Conservation (phyloP, 1,140 invertebrate genomes). For the Trichomalopsis sarcophagae region DNA sequence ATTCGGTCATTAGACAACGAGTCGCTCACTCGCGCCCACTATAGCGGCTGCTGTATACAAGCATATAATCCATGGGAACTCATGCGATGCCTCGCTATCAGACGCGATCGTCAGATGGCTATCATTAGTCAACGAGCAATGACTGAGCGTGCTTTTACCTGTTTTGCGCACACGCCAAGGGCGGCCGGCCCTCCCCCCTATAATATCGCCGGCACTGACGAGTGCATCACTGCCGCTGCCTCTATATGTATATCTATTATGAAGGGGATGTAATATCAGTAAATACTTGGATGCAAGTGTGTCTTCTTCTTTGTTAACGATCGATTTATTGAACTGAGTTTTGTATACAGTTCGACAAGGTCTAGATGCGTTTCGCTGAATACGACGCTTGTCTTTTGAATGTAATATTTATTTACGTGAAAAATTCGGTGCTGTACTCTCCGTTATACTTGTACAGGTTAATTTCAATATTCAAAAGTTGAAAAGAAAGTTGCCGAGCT, state of each 20-base stretch:
- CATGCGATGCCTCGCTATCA: constrained; percentile 29
- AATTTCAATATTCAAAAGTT: too few species aligned
- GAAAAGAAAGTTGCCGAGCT: too few species aligned
- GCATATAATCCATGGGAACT: constrained; percentile 54
- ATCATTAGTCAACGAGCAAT: constrained; percentile 66
- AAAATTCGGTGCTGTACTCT: background rate
- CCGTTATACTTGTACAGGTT: too few species aligned
- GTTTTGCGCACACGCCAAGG: constrained; percentile 21
- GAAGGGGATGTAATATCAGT: constrained; percentile 41
- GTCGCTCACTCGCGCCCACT: background rate
- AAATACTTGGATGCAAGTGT: background rate
- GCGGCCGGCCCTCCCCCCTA: background rate
- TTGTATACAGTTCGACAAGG: background rate
- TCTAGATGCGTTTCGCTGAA: background rate
- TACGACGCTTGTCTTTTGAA: background rate
- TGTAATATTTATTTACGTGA: background rate
- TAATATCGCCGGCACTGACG: background rate
- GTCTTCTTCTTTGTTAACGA: background rate
- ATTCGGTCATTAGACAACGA: constrained; percentile 23
- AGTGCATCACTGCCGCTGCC: constrained; percentile 28
- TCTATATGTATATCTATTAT: constrained; percentile 6
- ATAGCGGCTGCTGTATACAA: background rate
- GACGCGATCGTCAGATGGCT: constrained; percentile 58
- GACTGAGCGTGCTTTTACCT: constrained; percentile 61
- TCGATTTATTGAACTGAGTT: constrained; percentile 7